These are phyloP conservation scores for Mesodorylaimus sp. DNA, from an alignment of 2,888 invertebrate genomes.

Conservation along the genomic window DNA sequence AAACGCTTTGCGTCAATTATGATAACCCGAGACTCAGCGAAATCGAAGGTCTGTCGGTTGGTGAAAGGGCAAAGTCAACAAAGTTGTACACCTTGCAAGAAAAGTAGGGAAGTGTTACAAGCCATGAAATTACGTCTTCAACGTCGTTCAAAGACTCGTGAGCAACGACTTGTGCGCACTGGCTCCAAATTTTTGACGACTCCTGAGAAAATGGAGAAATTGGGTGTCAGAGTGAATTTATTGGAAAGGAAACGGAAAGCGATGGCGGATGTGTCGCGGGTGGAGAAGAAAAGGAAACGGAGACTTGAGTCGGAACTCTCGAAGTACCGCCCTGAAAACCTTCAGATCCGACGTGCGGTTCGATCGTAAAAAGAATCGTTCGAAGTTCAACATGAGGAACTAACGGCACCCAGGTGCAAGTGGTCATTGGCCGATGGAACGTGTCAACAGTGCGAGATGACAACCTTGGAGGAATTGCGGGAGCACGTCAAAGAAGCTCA, in stretches of 20 bases:
- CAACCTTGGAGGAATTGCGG: not conserved
- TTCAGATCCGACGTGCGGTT: not conserved
- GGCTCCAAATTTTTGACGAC: not conserved
- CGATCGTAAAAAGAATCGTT: not conserved
- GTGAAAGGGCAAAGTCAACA: not conserved
- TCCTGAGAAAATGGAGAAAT: not conserved
- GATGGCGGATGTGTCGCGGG: not conserved
- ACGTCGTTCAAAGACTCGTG: not conserved
- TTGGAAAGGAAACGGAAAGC: not conserved
- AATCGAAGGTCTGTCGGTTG: not conserved
- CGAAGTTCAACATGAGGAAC: not conserved
- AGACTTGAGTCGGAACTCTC: not conserved
- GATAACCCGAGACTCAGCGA: not conserved
- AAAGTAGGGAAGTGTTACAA: not conserved
- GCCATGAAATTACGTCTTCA: not conserved
- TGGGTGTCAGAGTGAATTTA: not conserved
- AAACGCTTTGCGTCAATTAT: not conserved
- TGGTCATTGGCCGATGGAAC: not conserved
- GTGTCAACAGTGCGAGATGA: not conserved
- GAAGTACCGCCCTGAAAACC: not conserved
- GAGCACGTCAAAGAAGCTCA: not conserved
- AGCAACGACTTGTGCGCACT: not conserved
- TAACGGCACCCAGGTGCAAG: not conserved
- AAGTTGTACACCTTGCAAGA: not conserved
- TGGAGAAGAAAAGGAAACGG: too few species aligned